Evolutionary conservation across 2,888 invertebrate species (phyloP).

Genomic region (Neocrepidodera transversa): DNA sequence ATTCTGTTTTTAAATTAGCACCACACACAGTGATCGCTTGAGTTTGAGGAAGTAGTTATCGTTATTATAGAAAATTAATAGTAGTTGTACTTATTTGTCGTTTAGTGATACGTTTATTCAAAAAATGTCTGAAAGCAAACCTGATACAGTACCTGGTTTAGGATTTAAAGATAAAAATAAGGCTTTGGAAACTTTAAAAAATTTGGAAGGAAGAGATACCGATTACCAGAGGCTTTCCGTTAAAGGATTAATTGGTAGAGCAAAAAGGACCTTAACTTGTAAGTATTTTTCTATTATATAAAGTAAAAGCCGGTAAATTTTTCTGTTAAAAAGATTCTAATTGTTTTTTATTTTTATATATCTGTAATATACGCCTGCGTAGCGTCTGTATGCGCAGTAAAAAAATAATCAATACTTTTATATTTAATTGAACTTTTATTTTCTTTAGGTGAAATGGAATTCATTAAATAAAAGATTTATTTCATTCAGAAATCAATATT

Average conservation of each 20-base stretch:
- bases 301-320: too few species aligned
- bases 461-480: too few species aligned
- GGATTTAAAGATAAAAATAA: constrained; percentile 82
- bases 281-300: constrained; percentile 48
- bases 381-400: not conserved
- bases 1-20: constrained; percentile 1
- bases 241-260: constrained; percentile 73
- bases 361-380: too few species aligned
- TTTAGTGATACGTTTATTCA: not conserved
- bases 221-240: constrained; percentile 79
- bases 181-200: constrained; percentile 71
- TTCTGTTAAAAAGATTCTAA: too few species aligned
- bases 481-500: too few species aligned
- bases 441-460: not conserved
- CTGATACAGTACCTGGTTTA: constrained; percentile 74
- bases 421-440: too few species aligned
- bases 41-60: constrained; percentile 8
- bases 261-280: constrained; percentile 75
- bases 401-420: not conserved
- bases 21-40: not conserved
- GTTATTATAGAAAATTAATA: not conserved
- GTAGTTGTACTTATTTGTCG: not conserved
- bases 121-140: constrained; percentile 55
- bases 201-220: constrained; percentile 75
- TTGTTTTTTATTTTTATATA: too few species aligned